Percentiles rank a stretch among this genome's conserved stretches.
Evolutionary conservation across 2,797 vertebrate species (phyloP).

Genomic region (Cirrhinus mrigala): DNA sequence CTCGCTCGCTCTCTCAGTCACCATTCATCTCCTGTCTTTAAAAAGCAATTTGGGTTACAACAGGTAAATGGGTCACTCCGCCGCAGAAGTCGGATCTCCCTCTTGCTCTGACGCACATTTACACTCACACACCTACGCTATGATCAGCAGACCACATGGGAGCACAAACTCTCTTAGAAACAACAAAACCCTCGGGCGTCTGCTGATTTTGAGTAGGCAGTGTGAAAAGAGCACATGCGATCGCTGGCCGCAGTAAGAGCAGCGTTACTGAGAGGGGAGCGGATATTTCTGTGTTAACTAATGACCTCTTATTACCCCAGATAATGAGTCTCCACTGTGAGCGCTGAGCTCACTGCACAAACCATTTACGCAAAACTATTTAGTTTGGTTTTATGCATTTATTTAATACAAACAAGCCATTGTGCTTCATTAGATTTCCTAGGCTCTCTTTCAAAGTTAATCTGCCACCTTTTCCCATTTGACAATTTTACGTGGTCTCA

Average conservation of each 20-base stretch:
- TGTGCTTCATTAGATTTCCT: conserved; percentile 5
- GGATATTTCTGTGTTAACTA: conserved; percentile 6
- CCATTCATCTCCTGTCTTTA: conserved; percentile 26
- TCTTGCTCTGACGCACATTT: conserved; percentile 33
- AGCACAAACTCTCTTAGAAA: neutral
- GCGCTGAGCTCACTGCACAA: neutral
- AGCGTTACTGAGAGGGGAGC: conserved; percentile 10
- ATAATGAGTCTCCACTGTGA: conserved; percentile 13
- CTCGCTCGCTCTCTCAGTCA: neutral
- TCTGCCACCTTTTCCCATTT: neutral
- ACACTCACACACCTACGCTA: neutral
- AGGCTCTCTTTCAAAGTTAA: conserved; percentile 21
- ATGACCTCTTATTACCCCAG: conserved; percentile 23
- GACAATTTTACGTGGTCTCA: neutral
- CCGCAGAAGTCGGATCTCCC: conserved; percentile 38
- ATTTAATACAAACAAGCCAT: conserved; percentile 20
- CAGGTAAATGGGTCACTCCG: conserved; percentile 60
- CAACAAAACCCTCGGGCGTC: conserved; percentile 14
- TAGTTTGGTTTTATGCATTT: conserved; percentile 25
- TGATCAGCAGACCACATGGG: neutral
- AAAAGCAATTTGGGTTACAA: conserved; percentile 32
- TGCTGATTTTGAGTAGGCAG: conserved; percentile 18
- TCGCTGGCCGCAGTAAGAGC: neutral
- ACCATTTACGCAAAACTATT: conserved; percentile 19
- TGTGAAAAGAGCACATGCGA: neutral